Conservation (phyloP, 2,888 invertebrate genomes). For the Macrophya alboannulata region DNA sequence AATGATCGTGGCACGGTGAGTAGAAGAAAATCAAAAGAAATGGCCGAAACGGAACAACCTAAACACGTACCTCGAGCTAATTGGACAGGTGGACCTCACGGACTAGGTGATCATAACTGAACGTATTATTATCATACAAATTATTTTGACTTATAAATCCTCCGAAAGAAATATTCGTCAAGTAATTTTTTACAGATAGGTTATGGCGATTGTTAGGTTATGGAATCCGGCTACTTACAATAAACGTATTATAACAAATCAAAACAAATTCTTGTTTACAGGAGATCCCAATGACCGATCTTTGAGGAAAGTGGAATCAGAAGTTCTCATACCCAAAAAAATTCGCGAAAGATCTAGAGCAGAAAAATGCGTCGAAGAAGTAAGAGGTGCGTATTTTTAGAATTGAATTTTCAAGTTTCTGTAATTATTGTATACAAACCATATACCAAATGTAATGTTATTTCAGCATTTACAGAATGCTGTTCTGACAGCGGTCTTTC, state of each 20-base stretch:
- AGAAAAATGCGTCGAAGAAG: constrained; percentile 90
- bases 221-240: not conserved
- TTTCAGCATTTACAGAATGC: constrained; percentile 83
- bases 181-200: constrained; percentile 24
- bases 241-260: not conserved
- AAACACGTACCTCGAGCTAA: constrained; percentile 70
- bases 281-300: constrained; percentile 93
- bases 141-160: constrained; percentile 5
- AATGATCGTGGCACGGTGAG: constrained; percentile 12
- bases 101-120: constrained; percentile 80
- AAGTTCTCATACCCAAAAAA: constrained; percentile 94
- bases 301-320: constrained; percentile 93
- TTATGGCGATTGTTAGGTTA: constrained; percentile 9
- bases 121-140: constrained; percentile 22
- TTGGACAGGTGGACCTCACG: constrained; percentile 81
- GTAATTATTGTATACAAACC: not conserved
- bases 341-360: constrained; percentile 91
- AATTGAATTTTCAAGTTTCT: not conserved
- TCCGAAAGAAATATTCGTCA: constrained; percentile 41
- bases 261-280: constrained; percentile 74
- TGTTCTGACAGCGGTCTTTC: constrained; percentile 84
- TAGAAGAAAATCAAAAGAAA: constrained; percentile 54
- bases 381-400: constrained; percentile 81
- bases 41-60: constrained; percentile 57
- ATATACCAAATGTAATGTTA: constrained; percentile 12